Percentiles rank a stretch among this genome's conserved stretches.
Conservation (phyloP, 2,888 invertebrate genomes). For the Sabatieria punctata region DNA sequence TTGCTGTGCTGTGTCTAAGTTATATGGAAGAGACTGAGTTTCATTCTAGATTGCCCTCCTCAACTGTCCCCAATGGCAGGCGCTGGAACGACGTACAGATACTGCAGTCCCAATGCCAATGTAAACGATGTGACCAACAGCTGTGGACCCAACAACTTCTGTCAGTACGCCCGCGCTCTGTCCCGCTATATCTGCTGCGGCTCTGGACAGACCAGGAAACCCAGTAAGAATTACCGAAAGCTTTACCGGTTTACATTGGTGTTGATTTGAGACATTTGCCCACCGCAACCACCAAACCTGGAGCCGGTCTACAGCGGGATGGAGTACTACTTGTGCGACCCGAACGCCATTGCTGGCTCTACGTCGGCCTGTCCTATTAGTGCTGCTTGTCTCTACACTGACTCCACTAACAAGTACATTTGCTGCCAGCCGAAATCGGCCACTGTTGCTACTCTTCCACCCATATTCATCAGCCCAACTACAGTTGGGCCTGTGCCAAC, state of each 20-base stretch:
- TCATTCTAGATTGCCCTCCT: conserved; percentile 23
- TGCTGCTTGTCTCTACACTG: conserved; percentile 21
- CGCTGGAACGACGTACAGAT: conserved; percentile 25
- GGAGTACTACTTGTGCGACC: conserved; percentile 18
- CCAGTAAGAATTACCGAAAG: neutral
- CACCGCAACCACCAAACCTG: conserved; percentile 27
- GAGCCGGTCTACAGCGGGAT: conserved; percentile 20
- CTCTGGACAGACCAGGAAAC: neutral
- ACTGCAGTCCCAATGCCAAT: conserved; percentile 26
- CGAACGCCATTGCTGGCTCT: conserved; percentile 25
- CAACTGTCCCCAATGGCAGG: conserved; percentile 29
- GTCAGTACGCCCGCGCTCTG: neutral
- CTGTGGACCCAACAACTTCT: no score
- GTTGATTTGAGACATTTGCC: conserved; percentile 18
- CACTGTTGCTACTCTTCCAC: no score
- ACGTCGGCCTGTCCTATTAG: conserved; percentile 11
- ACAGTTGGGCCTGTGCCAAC: no score
- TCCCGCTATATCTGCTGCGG: conserved; percentile 27
- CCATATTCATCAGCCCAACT: no score
- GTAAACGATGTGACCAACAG: no score
- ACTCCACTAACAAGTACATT: conserved; percentile 27
- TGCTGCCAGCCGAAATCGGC: no score
- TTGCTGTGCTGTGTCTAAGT: no score
- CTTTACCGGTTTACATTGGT: neutral
- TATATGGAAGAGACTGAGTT: no score